Evolutionary conservation across 2,888 invertebrate species (phyloP), one percentile per base, ranked within the genome.

Genomic region (Augiades crinisus): DNA sequence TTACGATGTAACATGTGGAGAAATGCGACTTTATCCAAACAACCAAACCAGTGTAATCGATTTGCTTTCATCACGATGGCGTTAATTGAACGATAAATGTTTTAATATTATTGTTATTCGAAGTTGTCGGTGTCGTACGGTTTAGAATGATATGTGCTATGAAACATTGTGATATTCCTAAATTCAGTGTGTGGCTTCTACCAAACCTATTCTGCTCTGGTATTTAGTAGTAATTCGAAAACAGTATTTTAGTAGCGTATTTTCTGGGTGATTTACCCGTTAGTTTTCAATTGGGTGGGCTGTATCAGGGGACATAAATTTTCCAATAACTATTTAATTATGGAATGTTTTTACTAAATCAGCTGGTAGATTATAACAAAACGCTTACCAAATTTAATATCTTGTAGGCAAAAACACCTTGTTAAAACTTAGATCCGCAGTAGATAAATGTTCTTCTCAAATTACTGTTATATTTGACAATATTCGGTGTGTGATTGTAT

Each of bases 381-480:
- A 16, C 16, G 40, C 40, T 49, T 49, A 27, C 33, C 33, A 49
- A 49, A 40, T 49, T 16, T 24, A 31, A 24, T 40, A 27, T 31
- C 10, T 40, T 13, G 47, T 47, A 40, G 47, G 33, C 22, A 30
- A 33, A 37, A 38, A 21, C 22, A 44, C 21, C 21, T 40, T 40
- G 31, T 14, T 47, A 31, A 22, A 36, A 37, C 13, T 33, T 40
- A 40, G 30, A 33, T 38, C 19, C 12, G 16, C 8, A 6, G 16
- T 33, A 40, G 30, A 22, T 37, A 27, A 38, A 40, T 33, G 21
- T 40, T 49, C 16, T 49, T 40, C 33, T 40, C 30, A 31, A 19
- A 7, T 38, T 40, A 38, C 30, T 47, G 38, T 47, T 40, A 19
- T 49, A 40, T 49, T 40, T 49, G 40, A 49, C 40, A 49, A 49